Base-by-base conservation (phyloP, 2,113 vertebrate genomes). In the Parus major region DNA sequence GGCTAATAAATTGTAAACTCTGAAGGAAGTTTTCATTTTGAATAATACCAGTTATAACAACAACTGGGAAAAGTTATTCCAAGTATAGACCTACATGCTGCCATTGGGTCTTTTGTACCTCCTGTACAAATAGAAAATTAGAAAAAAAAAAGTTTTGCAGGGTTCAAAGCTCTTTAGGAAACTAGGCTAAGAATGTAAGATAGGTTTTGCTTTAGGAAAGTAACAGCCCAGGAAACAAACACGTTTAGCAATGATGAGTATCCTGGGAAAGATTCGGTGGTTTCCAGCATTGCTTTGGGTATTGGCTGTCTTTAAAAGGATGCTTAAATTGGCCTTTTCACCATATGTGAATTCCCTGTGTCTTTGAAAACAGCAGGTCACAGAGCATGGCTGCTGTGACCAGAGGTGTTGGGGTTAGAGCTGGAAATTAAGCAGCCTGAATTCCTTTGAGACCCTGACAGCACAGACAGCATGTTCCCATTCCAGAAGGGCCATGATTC, bases 391-490 rank as follows among this genome's bases (percentile, higher is more conserved):
- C 59, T 56, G 50, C 66, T 71, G 49, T 36, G n/a, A 53, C 8
- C 19, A 36, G 73, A 49, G 42, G 6, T 39, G 12, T 7, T 68
- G 5, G 35, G 22, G 17, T 71, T 44, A 46, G 25, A 25, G 4
- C 12, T 42, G 41, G 49, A 82, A 59, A 42, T 31, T 8, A 52
- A 53, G 16, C 41, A 92, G 15, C 56, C 31, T 75, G 39, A 53
- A 53, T 68, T 68, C 15, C 61, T n/a, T 35, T 27, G 61, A 47
- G 22, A 46, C 16, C 9, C 18, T 46, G 19, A 21, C 33, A 15
- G 20, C 8, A 25, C 1, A 1, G 57, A 12, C 7, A 10, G 13
- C 4, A 1, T 9, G 9, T 66, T 60, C 3, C 11, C 5, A 25
- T n/a, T 10, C 16, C 23, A 10, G 29, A 70, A 59, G 7, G n/a